Evolutionary conservation across 2,113 vertebrate genomes (phyloP).

Genomic region (Petrocephalus zakoni): DNA sequence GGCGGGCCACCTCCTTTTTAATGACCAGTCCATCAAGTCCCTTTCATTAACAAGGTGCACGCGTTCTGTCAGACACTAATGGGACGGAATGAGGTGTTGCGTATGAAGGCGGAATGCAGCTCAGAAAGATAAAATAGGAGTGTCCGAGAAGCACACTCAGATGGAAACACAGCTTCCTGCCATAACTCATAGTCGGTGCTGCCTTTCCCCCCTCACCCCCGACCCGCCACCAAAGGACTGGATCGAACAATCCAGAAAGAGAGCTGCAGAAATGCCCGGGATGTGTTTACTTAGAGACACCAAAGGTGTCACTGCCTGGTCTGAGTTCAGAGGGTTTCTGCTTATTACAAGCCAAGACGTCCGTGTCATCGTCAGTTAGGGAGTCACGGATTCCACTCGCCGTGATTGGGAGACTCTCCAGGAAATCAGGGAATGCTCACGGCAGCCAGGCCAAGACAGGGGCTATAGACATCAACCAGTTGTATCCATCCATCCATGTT

Average conservation of each 20-base stretch:
- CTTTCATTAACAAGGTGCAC: neutral
- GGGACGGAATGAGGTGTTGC: neutral
- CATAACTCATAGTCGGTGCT: neutral
- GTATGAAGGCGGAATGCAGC: neutral
- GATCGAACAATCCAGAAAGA: neutral
- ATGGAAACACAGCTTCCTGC: neutral
- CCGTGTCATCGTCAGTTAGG: neutral
- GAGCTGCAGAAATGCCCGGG: neutral
- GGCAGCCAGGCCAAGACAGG: neutral
- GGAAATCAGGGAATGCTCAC: neutral
- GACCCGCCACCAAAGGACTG: neutral
- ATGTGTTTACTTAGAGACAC: neutral
- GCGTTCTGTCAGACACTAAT: conserved; percentile 12
- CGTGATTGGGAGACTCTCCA: neutral
- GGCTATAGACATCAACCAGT: neutral
- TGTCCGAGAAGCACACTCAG: neutral
- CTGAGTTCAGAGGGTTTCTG: neutral
- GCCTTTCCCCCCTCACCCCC: neutral
- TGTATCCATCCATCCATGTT: neutral
- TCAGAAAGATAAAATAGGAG: neutral
- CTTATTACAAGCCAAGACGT: neutral
- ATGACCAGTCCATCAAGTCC: neutral
- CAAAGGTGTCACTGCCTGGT: neutral
- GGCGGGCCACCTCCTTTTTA: neutral
- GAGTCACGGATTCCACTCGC: neutral